phyloP scores from a whole-genome alignment of 2,888 invertebrate genomes.

The Eumerus sabulonum region DNA sequence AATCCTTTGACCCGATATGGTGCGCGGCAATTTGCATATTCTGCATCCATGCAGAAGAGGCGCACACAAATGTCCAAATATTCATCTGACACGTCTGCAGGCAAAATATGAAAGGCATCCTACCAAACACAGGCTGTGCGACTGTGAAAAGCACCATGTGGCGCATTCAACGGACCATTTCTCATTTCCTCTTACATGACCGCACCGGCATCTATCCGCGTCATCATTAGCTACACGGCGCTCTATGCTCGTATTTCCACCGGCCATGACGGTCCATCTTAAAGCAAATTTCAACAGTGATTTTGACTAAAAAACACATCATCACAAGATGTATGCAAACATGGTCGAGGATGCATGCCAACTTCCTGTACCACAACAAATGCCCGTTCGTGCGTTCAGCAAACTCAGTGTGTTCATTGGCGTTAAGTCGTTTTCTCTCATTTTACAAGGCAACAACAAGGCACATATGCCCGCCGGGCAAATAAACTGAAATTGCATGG shows the following conservation, averaged over 20 bases:
- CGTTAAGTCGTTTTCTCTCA: slow-evolving; percentile 4
- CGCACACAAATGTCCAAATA: background rate
- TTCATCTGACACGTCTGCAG: no score
- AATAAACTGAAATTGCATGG: slow-evolving; percentile 19
- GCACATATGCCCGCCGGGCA: background rate
- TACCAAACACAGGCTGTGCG: no score
- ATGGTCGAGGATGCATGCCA: background rate
- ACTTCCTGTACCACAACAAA: background rate
- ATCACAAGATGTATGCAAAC: slow-evolving; percentile 1
- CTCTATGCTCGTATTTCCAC: no score
- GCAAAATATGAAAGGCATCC: no score
- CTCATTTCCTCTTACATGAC: background rate
- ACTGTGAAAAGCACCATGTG: slow-evolving; percentile 1
- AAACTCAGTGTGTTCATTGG: background rate
- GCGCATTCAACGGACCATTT: slow-evolving; percentile 6
- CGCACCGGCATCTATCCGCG: slow-evolving; percentile 10
- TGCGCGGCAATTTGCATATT: no score
- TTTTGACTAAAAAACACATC: background rate
- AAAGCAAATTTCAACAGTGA: no score
- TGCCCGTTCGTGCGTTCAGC: background rate
- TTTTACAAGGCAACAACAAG: slow-evolving; percentile 5
- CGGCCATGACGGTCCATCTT: no score
- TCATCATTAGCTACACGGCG: background rate
- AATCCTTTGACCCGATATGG: no score
- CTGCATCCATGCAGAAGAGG: background rate